These are phyloP conservation scores for Albula glossodonta DNA, from an alignment of 2,113 vertebrate species.

Conservation along the genomic window DNA sequence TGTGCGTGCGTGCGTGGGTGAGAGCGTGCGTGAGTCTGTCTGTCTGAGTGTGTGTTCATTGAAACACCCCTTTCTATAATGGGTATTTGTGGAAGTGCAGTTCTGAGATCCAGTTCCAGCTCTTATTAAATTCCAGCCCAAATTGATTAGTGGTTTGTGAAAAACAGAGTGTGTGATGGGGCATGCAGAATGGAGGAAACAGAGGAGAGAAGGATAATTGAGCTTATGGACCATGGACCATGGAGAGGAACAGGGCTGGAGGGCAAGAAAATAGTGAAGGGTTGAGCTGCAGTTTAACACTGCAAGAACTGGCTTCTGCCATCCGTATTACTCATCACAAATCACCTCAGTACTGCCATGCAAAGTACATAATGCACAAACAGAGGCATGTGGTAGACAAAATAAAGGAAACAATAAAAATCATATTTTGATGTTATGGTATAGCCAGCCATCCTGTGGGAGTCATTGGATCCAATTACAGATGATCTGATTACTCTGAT, in stretches of 20 bases:
- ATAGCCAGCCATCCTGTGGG: too few relatives aligned
- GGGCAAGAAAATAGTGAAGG: background rate
- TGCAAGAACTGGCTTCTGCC: background rate
- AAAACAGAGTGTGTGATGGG: conserved; percentile 2
- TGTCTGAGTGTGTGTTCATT: background rate
- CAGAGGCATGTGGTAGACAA: too few relatives aligned
- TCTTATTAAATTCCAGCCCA: background rate
- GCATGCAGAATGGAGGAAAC: conserved; percentile 8
- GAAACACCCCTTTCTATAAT: background rate
- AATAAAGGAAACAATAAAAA: too few relatives aligned
- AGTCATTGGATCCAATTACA: too few relatives aligned
- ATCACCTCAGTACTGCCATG: background rate
- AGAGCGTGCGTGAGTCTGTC: too few relatives aligned
- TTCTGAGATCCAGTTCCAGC: background rate
- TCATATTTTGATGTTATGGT: too few relatives aligned
- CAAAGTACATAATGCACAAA: too few relatives aligned
- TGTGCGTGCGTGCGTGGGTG: background rate
- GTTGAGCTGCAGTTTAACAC: background rate
- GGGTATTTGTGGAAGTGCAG: background rate
- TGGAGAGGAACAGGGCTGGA: background rate
- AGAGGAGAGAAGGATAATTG: background rate
- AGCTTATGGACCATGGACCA: background rate
- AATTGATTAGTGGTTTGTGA: background rate
- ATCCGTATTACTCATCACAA: background rate
- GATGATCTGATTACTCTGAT: too few relatives aligned